These are phyloP conservation scores for Eugnorisma glareosa DNA, from an alignment of 2,888 invertebrate species.

Conservation along the genomic window DNA sequence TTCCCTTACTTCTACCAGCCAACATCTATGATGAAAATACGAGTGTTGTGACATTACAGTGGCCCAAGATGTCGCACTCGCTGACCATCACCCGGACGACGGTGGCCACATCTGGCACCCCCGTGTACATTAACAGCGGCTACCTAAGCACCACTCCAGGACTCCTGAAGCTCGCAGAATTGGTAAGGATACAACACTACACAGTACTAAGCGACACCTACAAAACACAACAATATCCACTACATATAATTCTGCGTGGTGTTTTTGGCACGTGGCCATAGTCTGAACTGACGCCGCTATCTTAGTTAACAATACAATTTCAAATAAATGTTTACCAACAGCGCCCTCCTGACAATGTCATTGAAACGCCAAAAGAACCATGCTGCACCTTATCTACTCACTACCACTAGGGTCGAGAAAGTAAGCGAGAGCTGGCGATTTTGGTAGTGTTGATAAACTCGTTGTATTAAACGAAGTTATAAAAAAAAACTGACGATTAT, in stretches of 20 bases:
- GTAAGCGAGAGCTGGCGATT: background rate
- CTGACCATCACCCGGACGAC: slow-evolving; percentile 96
- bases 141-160: slow-evolving; percentile 95
- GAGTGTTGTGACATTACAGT: slow-evolving; percentile 57
- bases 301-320: background rate
- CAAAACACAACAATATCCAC: background rate
- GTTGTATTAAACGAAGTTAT: background rate
- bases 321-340: background rate
- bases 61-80: slow-evolving; percentile 94
- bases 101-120: slow-evolving; percentile 94
- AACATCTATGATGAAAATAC: background rate
- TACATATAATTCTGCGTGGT: background rate
- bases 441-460: background rate
- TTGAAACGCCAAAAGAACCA: background rate
- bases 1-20: background rate
- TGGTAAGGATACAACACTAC: slow-evolving; percentile 90
- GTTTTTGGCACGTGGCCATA: background rate
- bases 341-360: background rate
- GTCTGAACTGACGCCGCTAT: background rate
- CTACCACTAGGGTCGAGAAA: background rate
- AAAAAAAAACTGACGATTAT: background rate
- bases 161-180: slow-evolving; percentile 94
- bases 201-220: background rate
- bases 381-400: background rate
- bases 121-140: slow-evolving; percentile 95